These are phyloP conservation scores for Nicator chloris DNA, from an alignment of 2,113 vertebrate genomes.

Conservation along the genomic window DNA sequence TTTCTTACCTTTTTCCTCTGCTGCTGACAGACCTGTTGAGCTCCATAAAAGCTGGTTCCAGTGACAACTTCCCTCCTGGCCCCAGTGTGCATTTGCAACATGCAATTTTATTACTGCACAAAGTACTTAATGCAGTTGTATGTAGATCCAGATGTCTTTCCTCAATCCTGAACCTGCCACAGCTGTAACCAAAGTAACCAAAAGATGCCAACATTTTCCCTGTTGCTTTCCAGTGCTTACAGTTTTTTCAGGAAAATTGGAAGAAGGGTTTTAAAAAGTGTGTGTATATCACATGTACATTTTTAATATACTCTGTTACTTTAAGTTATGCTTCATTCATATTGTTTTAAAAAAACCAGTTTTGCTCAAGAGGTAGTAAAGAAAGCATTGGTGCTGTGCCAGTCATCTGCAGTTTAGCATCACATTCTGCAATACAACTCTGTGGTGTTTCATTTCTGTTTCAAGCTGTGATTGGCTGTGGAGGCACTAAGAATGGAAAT, in stretches of 20 bases:
- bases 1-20: neutral
- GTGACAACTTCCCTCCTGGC: neutral
- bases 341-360: neutral
- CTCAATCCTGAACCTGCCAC: neutral
- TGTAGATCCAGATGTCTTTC: neutral
- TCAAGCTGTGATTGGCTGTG: neutral
- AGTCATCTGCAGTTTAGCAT: neutral
- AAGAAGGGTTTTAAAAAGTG: neutral
- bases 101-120: neutral
- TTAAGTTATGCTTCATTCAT: conserved; percentile 5
- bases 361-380: conserved; percentile 5
- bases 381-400: neutral
- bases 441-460: conserved; percentile 9
- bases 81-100: neutral
- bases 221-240: neutral
- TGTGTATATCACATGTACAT: neutral
- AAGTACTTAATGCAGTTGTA: neutral
- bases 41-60: neutral
- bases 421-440: neutral
- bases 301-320: neutral
- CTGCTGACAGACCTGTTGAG: neutral
- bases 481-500: neutral
- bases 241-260: neutral
- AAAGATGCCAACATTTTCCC: neutral
- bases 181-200: neutral